Percentiles rank a stretch among this genome's conserved stretches.
These are phyloP conservation scores for Pogonomyrmex californicus DNA, from an alignment of 1,140 invertebrate species.

Conservation along the genomic window DNA sequence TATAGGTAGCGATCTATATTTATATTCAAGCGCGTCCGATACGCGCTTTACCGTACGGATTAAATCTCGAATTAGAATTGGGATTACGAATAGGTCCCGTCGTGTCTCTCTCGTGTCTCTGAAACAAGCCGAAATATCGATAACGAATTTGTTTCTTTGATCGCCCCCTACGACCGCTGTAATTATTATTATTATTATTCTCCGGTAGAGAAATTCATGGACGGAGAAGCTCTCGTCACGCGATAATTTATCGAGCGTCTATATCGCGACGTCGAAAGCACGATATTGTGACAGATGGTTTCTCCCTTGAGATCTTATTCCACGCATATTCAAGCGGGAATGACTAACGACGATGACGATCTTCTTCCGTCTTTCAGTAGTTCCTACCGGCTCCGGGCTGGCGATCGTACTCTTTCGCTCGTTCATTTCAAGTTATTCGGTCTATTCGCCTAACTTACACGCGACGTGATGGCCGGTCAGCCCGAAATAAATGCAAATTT, in stretches of 20 bases:
- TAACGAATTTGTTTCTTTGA: neutral
- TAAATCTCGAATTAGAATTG: slow-evolving; percentile 18
- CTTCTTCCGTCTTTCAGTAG: slow-evolving; percentile 46
- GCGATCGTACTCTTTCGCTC: slow-evolving; percentile 60
- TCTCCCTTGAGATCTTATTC: slow-evolving; percentile 45
- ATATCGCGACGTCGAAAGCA: slow-evolving; percentile 17
- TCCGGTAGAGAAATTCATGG: neutral
- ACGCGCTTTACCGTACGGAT: slow-evolving; percentile 1
- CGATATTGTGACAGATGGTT: slow-evolving; percentile 24
- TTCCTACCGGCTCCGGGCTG: slow-evolving; percentile 58
- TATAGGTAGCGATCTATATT: slow-evolving; percentile 64
- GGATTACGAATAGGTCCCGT: neutral
- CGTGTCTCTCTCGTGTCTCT: neutral
- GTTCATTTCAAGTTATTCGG: slow-evolving; percentile 64
- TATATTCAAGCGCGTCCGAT: slow-evolving; percentile 61
- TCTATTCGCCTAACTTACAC: slow-evolving; percentile 9
- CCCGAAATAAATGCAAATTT: slow-evolving; percentile 72
- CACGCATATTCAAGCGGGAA: slow-evolving; percentile 23
- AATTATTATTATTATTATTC: neutral
- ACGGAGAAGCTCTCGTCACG: slow-evolving; percentile 23
- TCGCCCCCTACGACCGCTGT: neutral
- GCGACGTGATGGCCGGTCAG: slow-evolving; percentile 60
- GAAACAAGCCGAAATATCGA: neutral
- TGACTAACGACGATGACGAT: slow-evolving; percentile 74
- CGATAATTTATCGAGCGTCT: slow-evolving; percentile 41